These are phyloP conservation scores for Ophioderma brevispina DNA, from an alignment of 35 echinoderm and acorn worm genomes.

Conservation along the genomic window DNA sequence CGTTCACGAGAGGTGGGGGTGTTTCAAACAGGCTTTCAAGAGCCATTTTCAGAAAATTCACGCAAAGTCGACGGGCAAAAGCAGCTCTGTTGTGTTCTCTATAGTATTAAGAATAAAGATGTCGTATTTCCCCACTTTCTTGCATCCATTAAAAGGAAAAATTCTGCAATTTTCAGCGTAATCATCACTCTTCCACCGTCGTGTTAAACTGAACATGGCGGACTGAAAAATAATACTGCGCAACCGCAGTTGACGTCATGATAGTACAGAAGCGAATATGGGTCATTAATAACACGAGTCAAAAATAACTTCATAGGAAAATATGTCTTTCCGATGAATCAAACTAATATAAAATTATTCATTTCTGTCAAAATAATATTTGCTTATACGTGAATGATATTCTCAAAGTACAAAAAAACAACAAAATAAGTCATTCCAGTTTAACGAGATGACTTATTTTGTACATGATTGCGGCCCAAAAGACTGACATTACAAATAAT, in stretches of 20 bases:
- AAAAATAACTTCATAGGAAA: background rate
- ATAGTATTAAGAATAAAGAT: constrained; percentile 47
- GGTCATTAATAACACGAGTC: background rate
- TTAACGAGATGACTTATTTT: background rate
- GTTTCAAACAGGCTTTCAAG: constrained; percentile 79
- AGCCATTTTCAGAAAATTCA: constrained; percentile 70
- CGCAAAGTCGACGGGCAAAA: constrained; percentile 50
- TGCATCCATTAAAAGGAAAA: constrained; percentile 54
- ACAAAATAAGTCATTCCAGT: background rate
- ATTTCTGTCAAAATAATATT: background rate
- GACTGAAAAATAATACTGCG: constrained; percentile 28
- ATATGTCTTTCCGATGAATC: background rate
- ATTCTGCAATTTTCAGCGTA: constrained; percentile 27
- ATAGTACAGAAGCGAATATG: background rate
- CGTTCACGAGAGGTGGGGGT: constrained; percentile 76
- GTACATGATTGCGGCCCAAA: too few species aligned
- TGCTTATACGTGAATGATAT: background rate
- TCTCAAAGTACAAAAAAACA: background rate
- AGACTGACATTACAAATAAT: too few species aligned
- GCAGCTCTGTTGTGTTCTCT: constrained; percentile 61
- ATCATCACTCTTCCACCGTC: constrained; percentile 2
- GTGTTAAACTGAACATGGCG: constrained; percentile 53
- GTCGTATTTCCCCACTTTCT: constrained; percentile 43
- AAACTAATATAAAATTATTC: background rate
- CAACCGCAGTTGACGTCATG: constrained; percentile 9